These are phyloP conservation scores for Druceiella hillmani DNA, from an alignment of 2,888 invertebrate genomes.

Conservation along the genomic window DNA sequence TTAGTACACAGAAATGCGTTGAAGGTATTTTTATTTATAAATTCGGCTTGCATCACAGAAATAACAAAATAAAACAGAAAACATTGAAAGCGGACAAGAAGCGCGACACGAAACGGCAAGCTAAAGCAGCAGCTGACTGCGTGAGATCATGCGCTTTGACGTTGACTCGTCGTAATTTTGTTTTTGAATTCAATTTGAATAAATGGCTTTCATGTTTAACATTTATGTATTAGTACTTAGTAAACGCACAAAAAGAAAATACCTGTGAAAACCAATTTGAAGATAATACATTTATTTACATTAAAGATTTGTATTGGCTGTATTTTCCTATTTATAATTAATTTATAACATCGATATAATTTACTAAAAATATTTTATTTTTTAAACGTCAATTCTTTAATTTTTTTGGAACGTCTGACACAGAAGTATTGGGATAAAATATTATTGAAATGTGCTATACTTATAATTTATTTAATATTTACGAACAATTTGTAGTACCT, in stretches of 20 bases:
- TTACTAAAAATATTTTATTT: too few relatives aligned
- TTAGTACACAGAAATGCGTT: slow-evolving; percentile 39
- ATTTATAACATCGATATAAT: too few relatives aligned
- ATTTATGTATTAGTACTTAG: background rate
- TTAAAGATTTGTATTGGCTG: too few relatives aligned
- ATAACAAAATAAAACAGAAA: slow-evolving; percentile 55
- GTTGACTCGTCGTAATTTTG: slow-evolving; percentile 33
- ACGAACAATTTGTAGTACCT: too few relatives aligned
- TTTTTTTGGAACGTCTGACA: too few relatives aligned
- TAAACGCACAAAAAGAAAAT: too few relatives aligned
- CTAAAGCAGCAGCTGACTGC: slow-evolving; percentile 65
- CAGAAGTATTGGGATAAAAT: too few relatives aligned
- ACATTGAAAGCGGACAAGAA: slow-evolving; percentile 56
- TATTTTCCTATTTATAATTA: too few relatives aligned
- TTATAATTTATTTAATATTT: too few relatives aligned
- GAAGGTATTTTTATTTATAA: slow-evolving; percentile 43
- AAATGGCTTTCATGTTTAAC: slow-evolving; percentile 1
- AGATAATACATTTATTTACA: too few relatives aligned
- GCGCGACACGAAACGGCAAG: slow-evolving; percentile 62
- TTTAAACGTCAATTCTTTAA: too few relatives aligned
- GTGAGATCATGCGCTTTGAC: slow-evolving; percentile 35
- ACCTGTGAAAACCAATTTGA: background rate
- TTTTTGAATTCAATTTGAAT: slow-evolving; percentile 2
- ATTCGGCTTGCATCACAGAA: slow-evolving; percentile 52
- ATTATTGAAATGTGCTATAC: too few relatives aligned